phyloP scores from a whole-genome alignment of 2,113 vertebrate genomes.

The Ursus arctos region DNA sequence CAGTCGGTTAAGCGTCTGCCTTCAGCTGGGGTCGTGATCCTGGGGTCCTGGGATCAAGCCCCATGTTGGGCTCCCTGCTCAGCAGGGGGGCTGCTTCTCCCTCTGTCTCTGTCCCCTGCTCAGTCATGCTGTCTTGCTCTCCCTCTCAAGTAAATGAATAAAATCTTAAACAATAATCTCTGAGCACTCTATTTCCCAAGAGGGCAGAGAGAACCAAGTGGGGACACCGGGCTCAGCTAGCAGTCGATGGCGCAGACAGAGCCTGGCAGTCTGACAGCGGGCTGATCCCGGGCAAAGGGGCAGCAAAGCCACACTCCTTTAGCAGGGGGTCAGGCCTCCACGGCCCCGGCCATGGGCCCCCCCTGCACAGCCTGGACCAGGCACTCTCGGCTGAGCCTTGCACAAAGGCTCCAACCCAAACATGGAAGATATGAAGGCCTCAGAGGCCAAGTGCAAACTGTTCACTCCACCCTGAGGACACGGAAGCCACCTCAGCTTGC shows the following conservation, averaged over 20 bases:
- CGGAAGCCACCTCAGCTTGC: too few species aligned
- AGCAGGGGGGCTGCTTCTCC: background rate
- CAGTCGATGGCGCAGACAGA: background rate
- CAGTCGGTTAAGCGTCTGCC: too few species aligned
- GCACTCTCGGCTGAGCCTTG: background rate
- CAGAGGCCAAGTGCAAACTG: background rate
- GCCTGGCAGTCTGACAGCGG: accelerated
- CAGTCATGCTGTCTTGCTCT: too few species aligned
- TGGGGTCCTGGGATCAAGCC: background rate
- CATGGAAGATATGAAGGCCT: background rate
- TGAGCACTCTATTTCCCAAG: background rate
- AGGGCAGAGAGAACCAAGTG: background rate
- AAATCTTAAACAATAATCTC: background rate
- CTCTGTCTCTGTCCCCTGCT: background rate
- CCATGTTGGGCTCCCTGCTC: background rate
- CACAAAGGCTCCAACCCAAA: background rate
- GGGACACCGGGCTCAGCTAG: background rate
- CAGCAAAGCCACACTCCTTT: background rate
- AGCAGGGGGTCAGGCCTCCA: background rate
- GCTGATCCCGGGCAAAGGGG: background rate
- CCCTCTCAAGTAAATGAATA: background rate
- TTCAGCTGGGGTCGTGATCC: background rate
- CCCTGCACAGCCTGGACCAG: accelerated
- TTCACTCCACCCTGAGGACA: background rate
- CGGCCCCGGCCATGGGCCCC: accelerated